A percentile compares a stretch with the other conserved stretches of the same genome.
Evolutionary conservation across 2,113 vertebrate species (phyloP).

Genomic region (Misgurnus mizolepis): DNA sequence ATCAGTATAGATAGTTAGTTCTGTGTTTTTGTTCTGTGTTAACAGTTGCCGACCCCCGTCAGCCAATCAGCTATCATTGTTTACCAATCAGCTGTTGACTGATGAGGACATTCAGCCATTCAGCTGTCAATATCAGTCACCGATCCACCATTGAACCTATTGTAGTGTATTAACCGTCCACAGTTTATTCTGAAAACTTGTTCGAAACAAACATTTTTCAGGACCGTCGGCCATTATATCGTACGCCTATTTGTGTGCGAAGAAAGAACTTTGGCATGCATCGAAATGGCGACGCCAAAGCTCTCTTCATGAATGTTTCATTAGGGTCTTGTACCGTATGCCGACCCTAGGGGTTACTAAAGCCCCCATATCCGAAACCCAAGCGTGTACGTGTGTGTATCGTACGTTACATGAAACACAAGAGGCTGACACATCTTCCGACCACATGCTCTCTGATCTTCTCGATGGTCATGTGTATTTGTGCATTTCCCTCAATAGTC

Average conservation of each 20-base stretch:
- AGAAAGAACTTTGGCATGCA: background rate
- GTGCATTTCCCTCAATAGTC: background rate
- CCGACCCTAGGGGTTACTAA: slow-evolving; percentile 17
- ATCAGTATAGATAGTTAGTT: background rate
- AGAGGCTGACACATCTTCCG: slow-evolving; percentile 1
- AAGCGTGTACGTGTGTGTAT: slow-evolving; percentile 2
- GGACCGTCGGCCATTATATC: background rate
- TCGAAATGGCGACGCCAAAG: no score
- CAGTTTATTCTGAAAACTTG: background rate
- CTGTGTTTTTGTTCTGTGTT: background rate
- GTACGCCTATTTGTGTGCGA: background rate
- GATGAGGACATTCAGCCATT: slow-evolving; percentile 6
- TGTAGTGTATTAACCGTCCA: background rate
- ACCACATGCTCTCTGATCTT: slow-evolving; percentile 6
- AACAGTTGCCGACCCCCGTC: slow-evolving; percentile 15
- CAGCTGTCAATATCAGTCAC: slow-evolving; percentile 24
- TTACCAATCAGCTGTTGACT: slow-evolving; percentile 9
- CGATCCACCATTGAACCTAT: background rate
- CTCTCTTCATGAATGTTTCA: slow-evolving; percentile 12
- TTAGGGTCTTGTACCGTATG: background rate
- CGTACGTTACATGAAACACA: slow-evolving; percentile 24
- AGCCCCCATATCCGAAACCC: background rate
- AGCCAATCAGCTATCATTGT: slow-evolving; percentile 10
- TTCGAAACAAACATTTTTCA: background rate
- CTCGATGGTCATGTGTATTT: background rate